These are phyloP conservation scores for Cryptoblepharus egeriae DNA, from an alignment of 2,797 vertebrate species.

Conservation along the genomic window DNA sequence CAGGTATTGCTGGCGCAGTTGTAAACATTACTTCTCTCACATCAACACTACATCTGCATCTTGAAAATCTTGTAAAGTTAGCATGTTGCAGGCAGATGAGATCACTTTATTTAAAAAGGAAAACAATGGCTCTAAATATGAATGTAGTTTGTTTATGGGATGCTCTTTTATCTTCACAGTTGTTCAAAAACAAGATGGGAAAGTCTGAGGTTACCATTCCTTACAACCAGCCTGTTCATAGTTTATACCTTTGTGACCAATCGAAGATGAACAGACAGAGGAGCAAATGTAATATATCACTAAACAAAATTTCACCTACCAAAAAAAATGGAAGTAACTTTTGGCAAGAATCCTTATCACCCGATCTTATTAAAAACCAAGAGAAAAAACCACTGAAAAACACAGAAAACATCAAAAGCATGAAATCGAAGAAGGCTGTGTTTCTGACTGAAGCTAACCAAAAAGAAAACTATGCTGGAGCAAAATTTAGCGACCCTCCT, in stretches of 20 bases:
- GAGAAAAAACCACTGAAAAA: conserved; percentile 82
- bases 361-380: conserved; percentile 72
- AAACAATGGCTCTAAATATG: neutral
- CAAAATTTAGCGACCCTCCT: conserved; percentile 94
- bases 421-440: conserved; percentile 67
- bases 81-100: neutral
- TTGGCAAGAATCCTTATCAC: conserved; percentile 73
- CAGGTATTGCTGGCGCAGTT: too few relatives aligned
- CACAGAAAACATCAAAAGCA: conserved; percentile 76
- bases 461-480: conserved; percentile 92
- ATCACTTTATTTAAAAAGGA: too few relatives aligned
- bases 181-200: conserved; percentile 80
- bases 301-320: conserved; percentile 67
- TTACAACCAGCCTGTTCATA: conserved; percentile 74
- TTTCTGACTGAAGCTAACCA: conserved; percentile 76
- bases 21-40: too few relatives aligned
- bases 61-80: neutral
- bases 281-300: conserved; percentile 73
- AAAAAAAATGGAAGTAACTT: conserved; percentile 79
- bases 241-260: conserved; percentile 80
- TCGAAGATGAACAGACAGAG: conserved; percentile 80
- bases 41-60: neutral
- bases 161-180: conserved; percentile 72
- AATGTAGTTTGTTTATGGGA: conserved; percentile 43
- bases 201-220: conserved; percentile 75